phyloP scores from a whole-genome alignment of 2,888 invertebrate genomes.

The Chesias legatella region DNA sequence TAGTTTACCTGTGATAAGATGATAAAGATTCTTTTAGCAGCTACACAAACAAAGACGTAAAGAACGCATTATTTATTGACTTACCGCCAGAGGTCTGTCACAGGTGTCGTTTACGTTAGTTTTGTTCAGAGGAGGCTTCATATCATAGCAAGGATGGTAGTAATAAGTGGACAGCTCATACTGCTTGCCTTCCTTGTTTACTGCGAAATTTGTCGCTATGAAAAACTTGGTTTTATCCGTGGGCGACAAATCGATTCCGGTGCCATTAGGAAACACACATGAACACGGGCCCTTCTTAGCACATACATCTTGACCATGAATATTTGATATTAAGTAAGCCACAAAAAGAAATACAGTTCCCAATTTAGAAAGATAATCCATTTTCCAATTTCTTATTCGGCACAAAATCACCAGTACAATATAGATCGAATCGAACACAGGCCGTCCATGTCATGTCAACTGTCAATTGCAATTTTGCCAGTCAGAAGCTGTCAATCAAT shows the following conservation, averaged over 20 bases:
- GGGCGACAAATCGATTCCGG: conserved; percentile 67
- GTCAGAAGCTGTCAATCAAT: not conserved
- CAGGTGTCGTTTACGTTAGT: conserved; percentile 37
- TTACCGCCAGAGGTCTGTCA: conserved; percentile 50
- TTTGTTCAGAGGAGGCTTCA: conserved; percentile 32
- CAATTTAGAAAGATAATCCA: conserved; percentile 35
- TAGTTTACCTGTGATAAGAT: too few relatives aligned
- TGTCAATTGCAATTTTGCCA: not conserved
- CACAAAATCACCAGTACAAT: conserved; percentile 1
- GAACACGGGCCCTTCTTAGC: conserved; percentile 56
- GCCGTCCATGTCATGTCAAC: not conserved
- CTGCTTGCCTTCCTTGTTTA: conserved; percentile 36
- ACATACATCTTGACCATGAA: conserved; percentile 50
- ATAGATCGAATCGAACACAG: too few relatives aligned
- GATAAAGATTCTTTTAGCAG: not conserved
- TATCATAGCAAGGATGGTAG: conserved; percentile 67
- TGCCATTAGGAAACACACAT: conserved; percentile 71
- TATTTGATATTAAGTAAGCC: conserved; percentile 29
- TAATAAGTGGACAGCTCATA: conserved; percentile 54
- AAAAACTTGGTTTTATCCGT: conserved; percentile 49
- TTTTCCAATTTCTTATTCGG: conserved; percentile 21
- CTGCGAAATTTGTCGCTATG: conserved; percentile 41
- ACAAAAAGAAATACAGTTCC: conserved; percentile 34
- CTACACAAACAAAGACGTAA: conserved; percentile 1
- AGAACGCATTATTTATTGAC: conserved; percentile 24